Conservation (phyloP, 2,113 vertebrate species). For the Hemibagrus wyckioides region DNA sequence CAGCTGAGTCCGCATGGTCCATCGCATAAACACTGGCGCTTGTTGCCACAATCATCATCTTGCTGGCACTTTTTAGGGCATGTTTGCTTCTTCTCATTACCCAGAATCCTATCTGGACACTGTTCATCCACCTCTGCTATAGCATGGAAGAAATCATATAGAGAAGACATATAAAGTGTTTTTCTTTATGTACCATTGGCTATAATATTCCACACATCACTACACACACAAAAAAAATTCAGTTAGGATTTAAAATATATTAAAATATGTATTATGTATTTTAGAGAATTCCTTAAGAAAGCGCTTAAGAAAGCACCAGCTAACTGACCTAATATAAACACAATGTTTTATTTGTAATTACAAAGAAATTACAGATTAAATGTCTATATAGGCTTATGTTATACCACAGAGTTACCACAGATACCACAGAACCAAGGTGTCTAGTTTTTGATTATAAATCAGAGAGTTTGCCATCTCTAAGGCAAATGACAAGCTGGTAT, state of each 20-base stretch:
- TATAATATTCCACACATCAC: background rate
- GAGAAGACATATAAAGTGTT: conserved; percentile 10
- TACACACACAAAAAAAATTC: background rate
- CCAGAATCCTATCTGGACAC: conserved; percentile 71
- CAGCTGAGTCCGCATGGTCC: conserved; percentile 82
- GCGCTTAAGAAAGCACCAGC: background rate
- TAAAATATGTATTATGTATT: background rate
- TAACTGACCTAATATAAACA: background rate
- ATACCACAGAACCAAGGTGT: no score
- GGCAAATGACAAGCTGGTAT: no score
- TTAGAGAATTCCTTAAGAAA: background rate
- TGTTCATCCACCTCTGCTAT: conserved; percentile 57
- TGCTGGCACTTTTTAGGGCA: conserved; percentile 73
- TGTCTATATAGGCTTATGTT: background rate
- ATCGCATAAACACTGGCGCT: conserved; percentile 77
- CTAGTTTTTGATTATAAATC: background rate
- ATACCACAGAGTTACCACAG: no score
- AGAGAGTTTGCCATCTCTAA: no score
- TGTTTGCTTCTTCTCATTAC: conserved; percentile 64
- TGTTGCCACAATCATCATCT: conserved; percentile 72
- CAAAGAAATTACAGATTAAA: background rate
- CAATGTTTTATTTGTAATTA: background rate
- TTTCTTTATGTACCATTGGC: background rate
- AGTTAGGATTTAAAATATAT: background rate
- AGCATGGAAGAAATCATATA: conserved; percentile 47